A percentile compares a stretch with the other conserved stretches of the same genome.
Evolutionary conservation across 2,797 vertebrate genomes (phyloP).

Genomic region (Fundulus diaphanus): DNA sequence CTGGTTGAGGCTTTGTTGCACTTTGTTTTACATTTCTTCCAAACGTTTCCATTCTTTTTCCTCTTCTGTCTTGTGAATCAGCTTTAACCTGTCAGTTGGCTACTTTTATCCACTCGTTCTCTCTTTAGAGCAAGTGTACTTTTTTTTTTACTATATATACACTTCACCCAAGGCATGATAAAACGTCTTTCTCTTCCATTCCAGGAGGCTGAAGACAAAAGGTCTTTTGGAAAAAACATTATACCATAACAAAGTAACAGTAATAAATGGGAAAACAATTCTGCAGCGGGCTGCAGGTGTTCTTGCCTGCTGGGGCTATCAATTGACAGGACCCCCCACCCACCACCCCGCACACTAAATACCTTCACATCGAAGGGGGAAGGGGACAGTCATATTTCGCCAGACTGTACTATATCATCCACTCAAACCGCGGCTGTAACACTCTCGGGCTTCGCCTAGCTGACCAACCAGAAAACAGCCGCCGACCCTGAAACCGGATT

Average conservation of each 20-base stretch:
- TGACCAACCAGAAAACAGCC: constrained; percentile 22
- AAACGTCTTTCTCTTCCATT: constrained; percentile 64
- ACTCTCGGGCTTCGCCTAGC: constrained; percentile 7
- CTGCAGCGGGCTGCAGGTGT: constrained; percentile 41
- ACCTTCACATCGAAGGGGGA: constrained; percentile 50
- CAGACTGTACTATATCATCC: constrained; percentile 48
- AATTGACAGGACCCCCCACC: constrained; percentile 50
- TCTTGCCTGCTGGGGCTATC: constrained; percentile 36
- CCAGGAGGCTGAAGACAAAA: constrained; percentile 57
- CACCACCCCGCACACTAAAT: constrained; percentile 48
- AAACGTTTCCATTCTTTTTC: background rate
- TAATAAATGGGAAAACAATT: constrained; percentile 61
- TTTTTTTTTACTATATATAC: constrained; percentile 34
- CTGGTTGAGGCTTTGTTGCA: constrained; percentile 11
- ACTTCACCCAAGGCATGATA: constrained; percentile 55
- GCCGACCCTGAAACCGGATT: constrained; percentile 4
- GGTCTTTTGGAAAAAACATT: constrained; percentile 38
- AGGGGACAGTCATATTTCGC: constrained; percentile 45
- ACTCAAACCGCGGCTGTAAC: constrained; percentile 20
- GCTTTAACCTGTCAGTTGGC: constrained; percentile 22
- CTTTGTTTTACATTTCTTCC: constrained; percentile 2
- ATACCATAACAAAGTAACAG: constrained; percentile 35
- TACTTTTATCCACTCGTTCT: constrained; percentile 9
- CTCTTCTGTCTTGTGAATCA: constrained; percentile 9
- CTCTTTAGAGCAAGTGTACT: constrained; percentile 22